phyloP scores from a whole-genome alignment of 2,888 invertebrate genomes.

The Liposcelis brunnea region DNA sequence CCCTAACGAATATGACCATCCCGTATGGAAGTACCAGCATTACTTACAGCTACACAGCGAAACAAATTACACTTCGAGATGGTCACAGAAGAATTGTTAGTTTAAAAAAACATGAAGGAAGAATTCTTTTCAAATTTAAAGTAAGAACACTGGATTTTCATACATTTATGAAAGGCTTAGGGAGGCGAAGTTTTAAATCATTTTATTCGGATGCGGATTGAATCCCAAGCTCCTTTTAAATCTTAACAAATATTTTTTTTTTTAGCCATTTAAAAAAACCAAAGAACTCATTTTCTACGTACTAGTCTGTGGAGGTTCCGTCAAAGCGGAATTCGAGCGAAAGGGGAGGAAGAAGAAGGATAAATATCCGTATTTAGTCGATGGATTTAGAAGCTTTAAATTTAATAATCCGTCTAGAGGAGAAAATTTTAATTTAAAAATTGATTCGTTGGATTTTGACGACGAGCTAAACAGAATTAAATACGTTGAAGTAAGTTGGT shows the following conservation, averaged over 20 bases:
- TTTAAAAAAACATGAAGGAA: slow-evolving; percentile 33
- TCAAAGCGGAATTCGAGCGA: slow-evolving; percentile 22
- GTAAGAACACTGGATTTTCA: too few relatives aligned
- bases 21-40: slow-evolving; percentile 29
- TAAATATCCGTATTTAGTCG: too few relatives aligned
- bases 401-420: slow-evolving; percentile 27
- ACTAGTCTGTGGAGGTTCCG: slow-evolving; percentile 37
- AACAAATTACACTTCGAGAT: slow-evolving; percentile 28
- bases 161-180: too few relatives aligned
- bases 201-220: too few relatives aligned
- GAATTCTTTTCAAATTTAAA: slow-evolving; percentile 37
- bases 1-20: slow-evolving; percentile 31
- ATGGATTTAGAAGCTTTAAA: slow-evolving; percentile 29
- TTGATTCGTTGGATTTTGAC: slow-evolving; percentile 32
- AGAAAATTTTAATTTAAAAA: slow-evolving; percentile 32
- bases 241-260: slow-evolving; percentile 7
- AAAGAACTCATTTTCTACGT: slow-evolving; percentile 21
- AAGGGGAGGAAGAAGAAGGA: slow-evolving; percentile 22
- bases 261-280: slow-evolving; percentile 6
- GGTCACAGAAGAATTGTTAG: slow-evolving; percentile 31
- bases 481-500: slow-evolving; percentile 30
- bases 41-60: slow-evolving; percentile 24
- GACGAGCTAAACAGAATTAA: slow-evolving; percentile 29
- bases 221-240: too few relatives aligned
- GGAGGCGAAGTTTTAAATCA: too few relatives aligned